These are phyloP conservation scores for Alexandromys fortis DNA, from an alignment of 2,113 vertebrate genomes.

Conservation along the genomic window DNA sequence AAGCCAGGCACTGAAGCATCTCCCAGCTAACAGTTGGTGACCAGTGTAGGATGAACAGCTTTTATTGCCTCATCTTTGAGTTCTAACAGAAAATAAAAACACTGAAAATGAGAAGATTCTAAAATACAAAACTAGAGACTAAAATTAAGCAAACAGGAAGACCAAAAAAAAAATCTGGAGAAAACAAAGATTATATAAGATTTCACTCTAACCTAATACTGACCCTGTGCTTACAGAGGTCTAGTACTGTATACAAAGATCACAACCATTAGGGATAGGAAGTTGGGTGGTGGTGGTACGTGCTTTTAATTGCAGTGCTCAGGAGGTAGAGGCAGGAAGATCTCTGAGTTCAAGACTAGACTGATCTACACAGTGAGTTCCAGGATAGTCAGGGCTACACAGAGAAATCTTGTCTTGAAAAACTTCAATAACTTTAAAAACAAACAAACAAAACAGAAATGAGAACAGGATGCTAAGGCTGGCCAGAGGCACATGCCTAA, in stretches of 20 bases:
- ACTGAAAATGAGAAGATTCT: neutral
- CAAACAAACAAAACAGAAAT: neutral
- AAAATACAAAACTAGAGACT: neutral
- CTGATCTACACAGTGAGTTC: neutral
- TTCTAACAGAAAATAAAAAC: conserved; percentile 23
- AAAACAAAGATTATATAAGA: conserved; percentile 26
- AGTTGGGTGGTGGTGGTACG: neutral
- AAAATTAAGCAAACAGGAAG: conserved; percentile 8
- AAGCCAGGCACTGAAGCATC: neutral
- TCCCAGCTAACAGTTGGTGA: neutral
- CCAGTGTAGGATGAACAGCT: neutral
- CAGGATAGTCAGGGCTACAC: neutral
- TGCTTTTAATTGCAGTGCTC: neutral
- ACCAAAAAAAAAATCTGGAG: neutral
- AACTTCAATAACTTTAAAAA: neutral
- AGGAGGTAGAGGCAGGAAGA: neutral
- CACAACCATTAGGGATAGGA: neutral
- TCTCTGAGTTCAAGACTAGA: neutral
- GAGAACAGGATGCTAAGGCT: neutral
- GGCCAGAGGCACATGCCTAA: neutral
- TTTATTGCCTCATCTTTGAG: neutral
- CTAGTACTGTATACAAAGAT: neutral
- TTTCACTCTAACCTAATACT: neutral
- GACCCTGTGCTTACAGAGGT: neutral
- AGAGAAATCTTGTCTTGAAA: neutral